A percentile compares a stretch with the other conserved stretches of the same genome.
Conservation (phyloP, 2,888 invertebrate genomes). For the Cremastobaeus sp. region DNA sequence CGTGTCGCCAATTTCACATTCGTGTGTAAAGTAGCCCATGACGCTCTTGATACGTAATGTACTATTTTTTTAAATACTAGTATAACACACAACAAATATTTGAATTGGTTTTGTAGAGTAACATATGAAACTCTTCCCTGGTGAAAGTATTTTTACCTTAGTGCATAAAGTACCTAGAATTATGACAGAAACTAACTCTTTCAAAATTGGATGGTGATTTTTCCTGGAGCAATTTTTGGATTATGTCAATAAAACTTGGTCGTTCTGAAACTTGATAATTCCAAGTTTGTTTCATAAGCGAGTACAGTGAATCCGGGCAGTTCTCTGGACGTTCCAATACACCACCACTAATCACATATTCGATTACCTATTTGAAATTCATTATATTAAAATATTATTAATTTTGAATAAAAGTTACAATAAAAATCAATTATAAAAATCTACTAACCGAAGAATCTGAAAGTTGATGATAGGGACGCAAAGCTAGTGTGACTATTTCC, state of each 20-base stretch:
- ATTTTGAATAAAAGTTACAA: no score
- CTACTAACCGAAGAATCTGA: no score
- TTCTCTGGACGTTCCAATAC: conserved; percentile 97
- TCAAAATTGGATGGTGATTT: conserved; percentile 82
- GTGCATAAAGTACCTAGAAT: no score
- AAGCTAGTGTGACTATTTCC: conserved; percentile 97
- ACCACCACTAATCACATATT: conserved; percentile 93
- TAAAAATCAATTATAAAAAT: no score
- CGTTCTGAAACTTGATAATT: conserved; percentile 87
- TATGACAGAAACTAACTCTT: conserved; percentile 83
- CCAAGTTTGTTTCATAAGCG: conserved; percentile 96
- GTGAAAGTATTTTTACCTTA: no score
- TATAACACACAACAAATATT: no score
- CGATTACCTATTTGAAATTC: conserved; percentile 83
- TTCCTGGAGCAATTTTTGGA: conserved; percentile 85
- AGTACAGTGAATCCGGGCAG: conserved; percentile 94
- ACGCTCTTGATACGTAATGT: conserved; percentile 93
- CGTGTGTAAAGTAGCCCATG: conserved; percentile 94
- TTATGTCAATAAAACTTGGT: conserved; percentile 91
- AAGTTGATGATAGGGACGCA: conserved; percentile 99
- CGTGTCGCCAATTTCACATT: conserved; percentile 91
- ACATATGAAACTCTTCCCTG: no score
- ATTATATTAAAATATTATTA: no score
- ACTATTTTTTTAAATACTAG: no score
- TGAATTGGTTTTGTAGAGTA: no score